Conservation (phyloP, 2,888 invertebrate genomes). For the Watsonalla cultraria region DNA sequence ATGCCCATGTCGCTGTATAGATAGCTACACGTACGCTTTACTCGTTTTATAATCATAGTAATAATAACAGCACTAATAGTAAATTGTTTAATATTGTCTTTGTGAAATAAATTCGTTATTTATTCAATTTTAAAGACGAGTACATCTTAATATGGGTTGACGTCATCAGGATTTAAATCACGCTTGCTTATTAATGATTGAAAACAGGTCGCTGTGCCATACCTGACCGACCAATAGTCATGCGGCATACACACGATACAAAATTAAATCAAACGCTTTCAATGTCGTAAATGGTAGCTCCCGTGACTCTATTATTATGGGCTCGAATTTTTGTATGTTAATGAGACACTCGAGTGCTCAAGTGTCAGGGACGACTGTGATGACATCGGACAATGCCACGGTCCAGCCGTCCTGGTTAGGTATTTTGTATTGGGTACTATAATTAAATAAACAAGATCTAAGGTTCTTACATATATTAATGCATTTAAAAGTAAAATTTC, state of each 20-base stretch:
- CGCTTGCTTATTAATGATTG: background rate
- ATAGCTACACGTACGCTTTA: constrained; percentile 5
- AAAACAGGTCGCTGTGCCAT: constrained; percentile 7
- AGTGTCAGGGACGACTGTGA: constrained; percentile 32
- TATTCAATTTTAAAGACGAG: background rate
- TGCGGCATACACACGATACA: background rate
- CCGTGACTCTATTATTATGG: constrained; percentile 19
- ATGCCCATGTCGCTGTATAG: constrained; percentile 9
- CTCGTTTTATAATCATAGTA: no score
- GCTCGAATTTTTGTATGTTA: constrained; percentile 39
- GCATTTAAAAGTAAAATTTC: constrained; percentile 24
- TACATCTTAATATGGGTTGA: background rate
- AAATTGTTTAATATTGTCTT: no score
- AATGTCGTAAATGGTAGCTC: constrained; percentile 30
- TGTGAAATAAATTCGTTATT: background rate
- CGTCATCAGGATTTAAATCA: constrained; percentile 1
- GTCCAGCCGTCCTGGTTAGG: constrained; percentile 2
- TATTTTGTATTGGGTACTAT: constrained; percentile 1
- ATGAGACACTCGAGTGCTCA: constrained; percentile 29
- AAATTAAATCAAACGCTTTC: constrained; percentile 21
- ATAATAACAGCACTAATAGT: background rate
- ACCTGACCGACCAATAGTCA: constrained; percentile 4
- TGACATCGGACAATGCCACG: constrained; percentile 10
- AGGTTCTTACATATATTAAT: background rate
- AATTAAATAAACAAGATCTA: background rate